Conservation (phyloP, 2,797 vertebrate genomes). For the Acanthis flammea region DNA sequence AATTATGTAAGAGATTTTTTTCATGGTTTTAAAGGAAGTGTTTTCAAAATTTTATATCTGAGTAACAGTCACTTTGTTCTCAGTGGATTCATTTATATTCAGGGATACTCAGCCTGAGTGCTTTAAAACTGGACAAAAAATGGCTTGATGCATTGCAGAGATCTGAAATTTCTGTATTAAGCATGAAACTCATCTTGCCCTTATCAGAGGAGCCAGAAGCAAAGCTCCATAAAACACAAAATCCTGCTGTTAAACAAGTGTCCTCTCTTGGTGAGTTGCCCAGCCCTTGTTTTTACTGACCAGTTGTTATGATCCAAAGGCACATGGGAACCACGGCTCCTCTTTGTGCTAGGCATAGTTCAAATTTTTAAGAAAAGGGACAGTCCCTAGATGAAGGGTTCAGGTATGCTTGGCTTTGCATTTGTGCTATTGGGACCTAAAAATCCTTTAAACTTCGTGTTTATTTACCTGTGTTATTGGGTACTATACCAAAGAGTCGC, state of each 20-base stretch:
- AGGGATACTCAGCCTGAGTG: neutral
- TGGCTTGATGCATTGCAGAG: neutral
- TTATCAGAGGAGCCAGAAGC: neutral
- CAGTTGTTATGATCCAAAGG: neutral
- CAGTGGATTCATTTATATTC: neutral
- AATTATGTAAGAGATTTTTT: neutral
- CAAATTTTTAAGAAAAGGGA: neutral
- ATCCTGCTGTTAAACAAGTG: neutral
- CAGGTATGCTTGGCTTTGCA: neutral
- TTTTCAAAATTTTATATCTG: neutral
- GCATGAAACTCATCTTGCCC: neutral
- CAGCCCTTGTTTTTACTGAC: neutral
- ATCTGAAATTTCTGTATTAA: neutral
- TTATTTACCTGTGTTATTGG: neutral
- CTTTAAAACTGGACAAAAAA: neutral
- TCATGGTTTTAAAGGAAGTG: neutral
- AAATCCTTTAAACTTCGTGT: neutral
- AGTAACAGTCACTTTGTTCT: neutral
- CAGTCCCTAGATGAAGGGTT: neutral
- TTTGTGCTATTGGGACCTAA: neutral
- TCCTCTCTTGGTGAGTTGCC: accelerated
- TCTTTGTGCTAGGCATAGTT: neutral
- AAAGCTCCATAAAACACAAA: neutral
- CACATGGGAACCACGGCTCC: accelerated
- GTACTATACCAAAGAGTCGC: neutral